Evolutionary conservation across 2,113 vertebrate genomes (phyloP), one percentile per base, ranked within the genome.

Genomic region (Colinus virginianus): DNA sequence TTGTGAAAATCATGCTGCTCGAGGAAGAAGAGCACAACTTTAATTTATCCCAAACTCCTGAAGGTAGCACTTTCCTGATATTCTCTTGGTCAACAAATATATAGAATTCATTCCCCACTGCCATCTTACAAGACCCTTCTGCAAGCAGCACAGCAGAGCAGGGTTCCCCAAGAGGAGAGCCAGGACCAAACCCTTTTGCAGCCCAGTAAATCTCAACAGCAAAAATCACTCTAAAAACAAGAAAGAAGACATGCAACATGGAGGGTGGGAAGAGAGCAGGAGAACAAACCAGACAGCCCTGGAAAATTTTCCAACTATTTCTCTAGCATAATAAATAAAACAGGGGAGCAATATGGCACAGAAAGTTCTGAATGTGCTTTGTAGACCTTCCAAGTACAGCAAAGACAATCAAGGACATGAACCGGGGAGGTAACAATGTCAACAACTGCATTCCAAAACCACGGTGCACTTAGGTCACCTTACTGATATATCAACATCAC

Each of bases 281-380:
- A 88, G 30, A 78, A 78, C 34, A 91, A 84, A 45, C 26, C 51
- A 72, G 42, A 40, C 18, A 66, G 43, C 7, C 42, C 21, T 68
- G 22, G 28, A 93, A 53, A 4, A 16, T 26, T 87, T 84, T 19
- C 61, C 51, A 51, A 78, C 34, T 66, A 43, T 63, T 28, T 68
- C 49, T 79, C 26, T 48, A 92, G 32, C 67, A 92, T 79, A 92
- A 90, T 19, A 84, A 88, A 77, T 25, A 88, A 83, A 74, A 43
- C 19, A 16, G 48, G 53, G 26, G 23, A 84, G 46, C 0, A 12
- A 58, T 45, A 63, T 28, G 30, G 67, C 56, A 91, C 49, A 80
- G n/a, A 46, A 90, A 38, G 28, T 77, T 87, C 78, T 79, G 58
- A n/a, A 42, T 42, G 56, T 45, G 77, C 81, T 95, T 63, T 82